Evolutionary conservation across 2,113 vertebrate species (phyloP).

Genomic region (Lynx canadensis): DNA sequence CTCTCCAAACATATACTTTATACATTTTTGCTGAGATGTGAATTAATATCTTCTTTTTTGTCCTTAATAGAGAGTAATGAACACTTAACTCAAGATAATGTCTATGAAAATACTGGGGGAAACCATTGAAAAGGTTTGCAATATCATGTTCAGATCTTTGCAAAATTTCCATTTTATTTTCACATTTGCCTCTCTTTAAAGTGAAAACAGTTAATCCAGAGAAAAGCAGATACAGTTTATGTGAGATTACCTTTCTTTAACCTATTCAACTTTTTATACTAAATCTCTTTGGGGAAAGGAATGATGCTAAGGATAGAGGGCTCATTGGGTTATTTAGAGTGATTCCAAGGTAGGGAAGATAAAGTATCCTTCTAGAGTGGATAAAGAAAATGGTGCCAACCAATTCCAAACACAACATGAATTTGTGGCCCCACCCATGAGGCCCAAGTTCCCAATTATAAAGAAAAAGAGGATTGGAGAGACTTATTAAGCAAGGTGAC

Average conservation of each 20-base stretch:
- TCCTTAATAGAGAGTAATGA: neutral
- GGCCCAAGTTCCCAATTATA: conserved; percentile 3
- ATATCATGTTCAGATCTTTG: neutral
- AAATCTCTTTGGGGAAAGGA: neutral
- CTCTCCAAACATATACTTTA: neutral
- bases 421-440: neutral
- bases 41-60: neutral
- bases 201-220: neutral
- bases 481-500: conserved; percentile 28
- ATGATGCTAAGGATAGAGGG: neutral
- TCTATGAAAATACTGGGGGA: neutral
- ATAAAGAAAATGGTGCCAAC: neutral
- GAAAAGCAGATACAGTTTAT: neutral
- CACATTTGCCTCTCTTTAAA: conserved; percentile 30
- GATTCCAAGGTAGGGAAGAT: neutral
- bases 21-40: neutral
- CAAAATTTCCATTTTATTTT: conserved; percentile 5
- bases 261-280: neutral
- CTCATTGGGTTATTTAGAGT: neutral
- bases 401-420: neutral
- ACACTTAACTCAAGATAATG: neutral
- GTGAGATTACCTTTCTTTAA: neutral
- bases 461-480: neutral
- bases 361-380: neutral
- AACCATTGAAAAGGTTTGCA: neutral